Evolutionary conservation across 2,113 vertebrate species (phyloP).

Genomic region (Hydropotes inermis): DNA sequence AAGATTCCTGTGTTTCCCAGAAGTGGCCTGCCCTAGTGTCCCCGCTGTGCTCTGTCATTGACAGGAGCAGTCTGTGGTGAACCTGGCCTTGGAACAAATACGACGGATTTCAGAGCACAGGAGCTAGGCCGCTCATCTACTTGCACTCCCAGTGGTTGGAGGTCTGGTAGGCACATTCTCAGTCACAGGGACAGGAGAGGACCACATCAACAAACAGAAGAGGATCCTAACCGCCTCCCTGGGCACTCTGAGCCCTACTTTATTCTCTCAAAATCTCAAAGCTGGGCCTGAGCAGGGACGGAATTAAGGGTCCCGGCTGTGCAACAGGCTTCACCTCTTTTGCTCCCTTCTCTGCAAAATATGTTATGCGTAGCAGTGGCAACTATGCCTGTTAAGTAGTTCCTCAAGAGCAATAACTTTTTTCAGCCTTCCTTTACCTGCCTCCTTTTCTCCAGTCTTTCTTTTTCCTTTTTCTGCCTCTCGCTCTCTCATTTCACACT

Average conservation of each 20-base stretch:
- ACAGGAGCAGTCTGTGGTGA: not conserved
- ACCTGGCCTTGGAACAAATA: not conserved
- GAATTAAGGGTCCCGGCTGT: not conserved
- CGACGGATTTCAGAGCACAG: not conserved
- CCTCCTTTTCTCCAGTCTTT: not conserved
- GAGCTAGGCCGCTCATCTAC: not conserved
- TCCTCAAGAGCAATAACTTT: not conserved
- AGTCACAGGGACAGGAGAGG: not conserved
- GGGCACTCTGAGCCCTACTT: not conserved
- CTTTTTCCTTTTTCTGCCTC: not conserved
- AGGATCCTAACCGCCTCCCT: not conserved
- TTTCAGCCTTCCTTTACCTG: not conserved
- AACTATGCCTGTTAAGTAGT: not conserved
- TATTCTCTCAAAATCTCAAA: not conserved
- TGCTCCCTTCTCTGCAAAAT: not conserved
- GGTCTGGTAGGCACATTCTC: not conserved
- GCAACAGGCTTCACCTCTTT: not conserved
- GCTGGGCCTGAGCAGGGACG: not conserved
- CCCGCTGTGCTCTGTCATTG: not conserved
- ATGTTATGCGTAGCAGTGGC: not conserved
- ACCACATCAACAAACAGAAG: not conserved
- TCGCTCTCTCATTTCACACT: not conserved
- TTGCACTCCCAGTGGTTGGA: not conserved
- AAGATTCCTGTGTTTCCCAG: not conserved
- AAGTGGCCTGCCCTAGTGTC: not conserved